Base-by-base conservation (phyloP, 2,888 invertebrate species). In the Branchellion lobata region DNA sequence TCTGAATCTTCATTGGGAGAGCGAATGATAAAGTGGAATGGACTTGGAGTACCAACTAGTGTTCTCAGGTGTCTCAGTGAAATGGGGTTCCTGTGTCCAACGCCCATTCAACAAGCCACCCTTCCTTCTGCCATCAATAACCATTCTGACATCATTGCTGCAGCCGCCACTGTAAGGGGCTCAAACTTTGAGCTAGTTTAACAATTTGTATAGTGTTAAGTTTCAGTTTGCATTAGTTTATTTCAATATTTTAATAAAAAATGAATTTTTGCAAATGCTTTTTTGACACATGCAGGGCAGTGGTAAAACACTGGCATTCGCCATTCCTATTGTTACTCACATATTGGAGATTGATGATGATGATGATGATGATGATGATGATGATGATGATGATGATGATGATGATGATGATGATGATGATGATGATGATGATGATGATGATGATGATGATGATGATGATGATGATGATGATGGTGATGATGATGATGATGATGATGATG, bases 271-370 rank as follows among this genome's bases (percentile, higher is more conserved):
- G n/a, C n/a, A n/a, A n/a, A 33, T 71, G 11, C 3, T 11, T 11
- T 27, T 71, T 8, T 33, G 31, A n/a, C 57, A 74, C 29, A 80
- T 85, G 79, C 82, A 90, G 89, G 99, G 99, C 0, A 97, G 96
- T 88, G 99, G 99, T 0, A 99, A 99, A 90, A 99, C 99, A 0
- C 89, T 99, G 77, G 98, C 98, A 0, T 99, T 98, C 89, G 96
- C 94, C 0, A 93, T 99, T 80, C 99, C 99, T 14, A 92, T 99
- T 65, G 88, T 99, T 80, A 90, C 92, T 78, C 94, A 94, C 24
- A 95, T 97, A 82, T 88, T 96, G 11, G 80, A 81, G 27, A 33
- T 73, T 36, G 40, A 81, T 36, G 80, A 68, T 47, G 68, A 77
- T 29, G 78, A 61, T 65, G 33, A 33, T 33, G 68, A 77, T 0